Conservation (phyloP, 2,888 invertebrate species). For the Agrochola macilenta region DNA sequence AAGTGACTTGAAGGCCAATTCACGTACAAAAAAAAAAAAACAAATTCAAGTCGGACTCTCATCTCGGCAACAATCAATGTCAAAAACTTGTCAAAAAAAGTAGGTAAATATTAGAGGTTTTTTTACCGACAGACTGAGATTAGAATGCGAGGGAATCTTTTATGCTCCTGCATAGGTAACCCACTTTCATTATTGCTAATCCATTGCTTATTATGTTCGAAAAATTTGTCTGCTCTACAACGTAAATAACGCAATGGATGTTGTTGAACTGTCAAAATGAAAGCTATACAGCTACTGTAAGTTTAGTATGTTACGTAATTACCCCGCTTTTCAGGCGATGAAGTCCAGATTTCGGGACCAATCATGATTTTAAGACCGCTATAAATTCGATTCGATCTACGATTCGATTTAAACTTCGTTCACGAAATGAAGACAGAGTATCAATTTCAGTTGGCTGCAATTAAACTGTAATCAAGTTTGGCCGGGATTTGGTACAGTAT, state of each 20-base stretch:
- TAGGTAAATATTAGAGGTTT: background rate
- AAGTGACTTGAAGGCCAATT: background rate
- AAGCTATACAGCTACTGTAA: no score
- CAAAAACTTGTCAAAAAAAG: background rate
- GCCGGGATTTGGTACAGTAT: slow-evolving; percentile 52
- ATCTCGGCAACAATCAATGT: background rate
- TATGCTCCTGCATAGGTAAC: no score
- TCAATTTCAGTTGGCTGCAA: slow-evolving; percentile 54
- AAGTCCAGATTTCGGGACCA: slow-evolving; percentile 15
- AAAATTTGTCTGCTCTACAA: no score
- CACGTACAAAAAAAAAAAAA: background rate
- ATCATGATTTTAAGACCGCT: slow-evolving; percentile 8
- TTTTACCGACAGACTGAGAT: background rate
- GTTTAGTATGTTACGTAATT: no score
- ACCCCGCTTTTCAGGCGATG: background rate
- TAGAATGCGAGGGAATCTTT: no score
- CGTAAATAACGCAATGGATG: no score
- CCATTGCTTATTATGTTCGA: no score
- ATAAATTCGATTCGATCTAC: slow-evolving; percentile 41
- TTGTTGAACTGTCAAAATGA: no score
- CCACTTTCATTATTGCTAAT: no score
- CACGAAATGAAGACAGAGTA: slow-evolving; percentile 50
- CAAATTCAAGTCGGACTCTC: background rate
- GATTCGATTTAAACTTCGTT: slow-evolving; percentile 48
- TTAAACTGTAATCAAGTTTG: slow-evolving; percentile 62